phyloP scores from a whole-genome alignment of 2,888 invertebrate genomes.

The Dicyrtoma fusca region DNA sequence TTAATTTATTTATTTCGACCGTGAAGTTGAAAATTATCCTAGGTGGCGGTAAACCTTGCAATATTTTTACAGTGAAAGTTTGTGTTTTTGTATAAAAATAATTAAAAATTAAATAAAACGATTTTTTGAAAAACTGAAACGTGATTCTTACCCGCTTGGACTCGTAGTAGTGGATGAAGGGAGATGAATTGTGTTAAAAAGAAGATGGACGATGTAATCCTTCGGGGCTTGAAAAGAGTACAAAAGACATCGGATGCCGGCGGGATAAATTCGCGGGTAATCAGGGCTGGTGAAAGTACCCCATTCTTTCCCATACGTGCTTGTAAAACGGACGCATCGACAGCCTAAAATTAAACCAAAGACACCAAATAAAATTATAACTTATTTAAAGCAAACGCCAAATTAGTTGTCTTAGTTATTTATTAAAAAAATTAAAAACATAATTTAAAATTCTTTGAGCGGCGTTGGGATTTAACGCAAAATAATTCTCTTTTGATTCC shows the following conservation, averaged over 20 bases:
- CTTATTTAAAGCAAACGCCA: too few species aligned
- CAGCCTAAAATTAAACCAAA: conserved; percentile 69
- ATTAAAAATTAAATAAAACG: background rate
- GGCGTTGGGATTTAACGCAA: too few species aligned
- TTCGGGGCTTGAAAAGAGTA: conserved; percentile 79
- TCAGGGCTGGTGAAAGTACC: conserved; percentile 83
- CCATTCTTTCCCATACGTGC: conserved; percentile 75
- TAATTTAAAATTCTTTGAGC: too few species aligned
- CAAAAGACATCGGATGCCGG: conserved; percentile 76
- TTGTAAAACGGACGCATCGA: conserved; percentile 79
- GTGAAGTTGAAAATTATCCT: too few species aligned
- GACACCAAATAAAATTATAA: too few species aligned
- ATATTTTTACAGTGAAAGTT: too few species aligned
- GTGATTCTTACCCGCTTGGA: conserved; percentile 10
- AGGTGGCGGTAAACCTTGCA: too few species aligned
- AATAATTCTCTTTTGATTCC: too few species aligned
- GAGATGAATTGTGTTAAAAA: conserved; percentile 78
- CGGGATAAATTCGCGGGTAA: conserved; percentile 75
- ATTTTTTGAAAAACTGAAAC: too few species aligned
- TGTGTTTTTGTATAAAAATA: background rate
- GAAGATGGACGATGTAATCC: conserved; percentile 79
- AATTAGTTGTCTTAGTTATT: too few species aligned
- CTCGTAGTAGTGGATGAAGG: conserved; percentile 58
- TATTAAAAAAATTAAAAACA: too few species aligned
- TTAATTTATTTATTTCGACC: too few species aligned